phyloP scores from a whole-genome alignment of 1,140 invertebrate species.

The Dendrolimus punctatus region DNA sequence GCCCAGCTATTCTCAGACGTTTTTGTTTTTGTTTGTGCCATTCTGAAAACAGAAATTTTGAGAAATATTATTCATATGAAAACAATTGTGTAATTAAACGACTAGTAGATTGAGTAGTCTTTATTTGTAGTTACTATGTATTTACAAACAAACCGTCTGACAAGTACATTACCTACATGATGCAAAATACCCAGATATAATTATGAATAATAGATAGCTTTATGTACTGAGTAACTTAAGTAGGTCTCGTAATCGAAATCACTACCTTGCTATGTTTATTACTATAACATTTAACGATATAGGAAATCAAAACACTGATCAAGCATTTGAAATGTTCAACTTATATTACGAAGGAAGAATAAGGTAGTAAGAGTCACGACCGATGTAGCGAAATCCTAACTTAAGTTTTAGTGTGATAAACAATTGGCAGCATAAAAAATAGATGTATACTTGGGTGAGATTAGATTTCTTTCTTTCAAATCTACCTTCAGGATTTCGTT shows the following conservation, averaged over 20 bases:
- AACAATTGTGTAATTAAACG: too few species aligned
- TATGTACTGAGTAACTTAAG: too few species aligned
- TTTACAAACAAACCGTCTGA: constrained; percentile 2
- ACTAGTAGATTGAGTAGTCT: neutral
- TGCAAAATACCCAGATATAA: too few species aligned
- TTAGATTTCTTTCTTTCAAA: constrained; percentile 1
- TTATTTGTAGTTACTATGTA: neutral
- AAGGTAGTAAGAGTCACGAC: constrained; percentile 68
- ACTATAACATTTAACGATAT: too few species aligned
- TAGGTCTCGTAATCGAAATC: too few species aligned
- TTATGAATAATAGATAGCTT: too few species aligned
- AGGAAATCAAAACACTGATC: too few species aligned
- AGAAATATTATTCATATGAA: too few species aligned
- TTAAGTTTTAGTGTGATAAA: constrained; percentile 3
- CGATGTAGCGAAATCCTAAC: constrained; percentile 15
- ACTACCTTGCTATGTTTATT: too few species aligned
- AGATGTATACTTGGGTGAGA: neutral
- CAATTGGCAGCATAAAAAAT: neutral
- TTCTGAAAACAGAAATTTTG: constrained; percentile 52
- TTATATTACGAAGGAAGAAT: constrained; percentile 52
- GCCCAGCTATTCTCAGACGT: constrained; percentile 69
- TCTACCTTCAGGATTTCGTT: constrained; percentile 67
- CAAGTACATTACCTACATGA: constrained; percentile 2
- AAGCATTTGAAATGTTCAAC: constrained; percentile 3
- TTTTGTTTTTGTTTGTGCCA: constrained; percentile 75